A percentile compares a stretch with the other conserved stretches of the same genome.
Evolutionary conservation across 2,888 invertebrate species (phyloP).

Genomic region (Balanococcus diminutus): DNA sequence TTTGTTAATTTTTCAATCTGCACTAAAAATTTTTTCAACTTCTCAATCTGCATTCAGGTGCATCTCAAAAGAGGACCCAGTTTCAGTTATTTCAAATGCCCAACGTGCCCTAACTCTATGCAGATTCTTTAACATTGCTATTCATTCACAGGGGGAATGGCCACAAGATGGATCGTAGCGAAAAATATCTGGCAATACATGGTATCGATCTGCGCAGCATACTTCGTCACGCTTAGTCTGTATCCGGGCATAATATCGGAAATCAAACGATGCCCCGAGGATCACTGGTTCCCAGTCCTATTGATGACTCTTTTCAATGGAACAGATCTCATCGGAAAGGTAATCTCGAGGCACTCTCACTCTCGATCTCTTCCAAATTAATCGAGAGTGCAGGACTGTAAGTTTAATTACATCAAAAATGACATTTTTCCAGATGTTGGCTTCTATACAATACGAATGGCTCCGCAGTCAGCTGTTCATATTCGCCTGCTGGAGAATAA

Average conservation of each 20-base stretch:
- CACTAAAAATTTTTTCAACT: no score
- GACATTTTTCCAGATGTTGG: slow-evolving; percentile 67
- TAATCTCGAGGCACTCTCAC: slow-evolving; percentile 60
- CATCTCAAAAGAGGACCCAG: no score
- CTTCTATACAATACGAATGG: slow-evolving; percentile 83
- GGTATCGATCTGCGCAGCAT: slow-evolving; percentile 85
- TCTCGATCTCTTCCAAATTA: neutral
- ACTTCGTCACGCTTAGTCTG: slow-evolving; percentile 85
- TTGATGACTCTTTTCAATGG: slow-evolving; percentile 88
- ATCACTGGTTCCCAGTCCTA: slow-evolving; percentile 89
- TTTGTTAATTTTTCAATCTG: no score
- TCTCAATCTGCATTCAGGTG: no score
- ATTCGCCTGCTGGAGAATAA: slow-evolving; percentile 73
- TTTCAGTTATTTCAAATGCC: no score
- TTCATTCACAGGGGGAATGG: slow-evolving; percentile 46
- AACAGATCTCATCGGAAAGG: slow-evolving; percentile 84
- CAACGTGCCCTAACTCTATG: no score
- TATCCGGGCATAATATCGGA: slow-evolving; percentile 92
- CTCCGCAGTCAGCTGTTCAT: slow-evolving; percentile 77
- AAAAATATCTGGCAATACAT: slow-evolving; percentile 88
- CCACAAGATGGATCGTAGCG: slow-evolving; percentile 65
- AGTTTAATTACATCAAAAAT: neutral
- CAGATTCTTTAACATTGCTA: no score
- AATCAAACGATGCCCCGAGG: slow-evolving; percentile 80
- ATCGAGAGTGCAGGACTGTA: no score